These are phyloP conservation scores for Hippoglossus stenolepis DNA, from an alignment of 2,113 vertebrate species.

Conservation along the genomic window DNA sequence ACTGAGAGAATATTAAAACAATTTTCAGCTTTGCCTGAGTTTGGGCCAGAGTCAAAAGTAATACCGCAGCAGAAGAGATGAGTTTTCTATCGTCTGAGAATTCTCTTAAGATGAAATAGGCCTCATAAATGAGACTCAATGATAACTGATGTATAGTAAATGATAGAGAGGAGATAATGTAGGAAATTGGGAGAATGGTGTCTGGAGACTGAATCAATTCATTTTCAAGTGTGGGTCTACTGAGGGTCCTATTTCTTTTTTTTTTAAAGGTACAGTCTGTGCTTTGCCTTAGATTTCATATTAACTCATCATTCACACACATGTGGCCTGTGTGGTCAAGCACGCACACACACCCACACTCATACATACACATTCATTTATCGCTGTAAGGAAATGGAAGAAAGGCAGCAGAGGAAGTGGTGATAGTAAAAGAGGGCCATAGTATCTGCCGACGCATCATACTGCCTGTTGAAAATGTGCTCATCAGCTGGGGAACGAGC, in stretches of 20 bases:
- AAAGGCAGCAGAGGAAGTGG: constrained; percentile 7
- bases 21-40: constrained; percentile 70
- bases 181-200: constrained; percentile 74
- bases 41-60: constrained; percentile 75
- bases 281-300: constrained; percentile 74
- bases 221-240: constrained; percentile 74
- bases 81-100: constrained; percentile 79
- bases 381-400: constrained; percentile 34
- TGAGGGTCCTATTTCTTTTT: constrained; percentile 50
- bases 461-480: constrained; percentile 22
- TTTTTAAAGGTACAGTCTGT: constrained; percentile 61
- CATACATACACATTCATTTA: not conserved
- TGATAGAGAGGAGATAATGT: constrained; percentile 77
- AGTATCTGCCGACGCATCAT: constrained; percentile 18
- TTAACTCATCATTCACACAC: constrained; percentile 65
- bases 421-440: constrained; percentile 20
- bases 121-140: constrained; percentile 78
- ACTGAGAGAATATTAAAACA: constrained; percentile 77
- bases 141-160: constrained; percentile 79
- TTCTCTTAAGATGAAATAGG: constrained; percentile 76
- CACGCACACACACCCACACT: not conserved
- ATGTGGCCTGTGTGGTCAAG: constrained; percentile 24
- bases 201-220: constrained; percentile 81
- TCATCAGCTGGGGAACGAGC: not conserved
- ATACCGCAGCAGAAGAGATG: constrained; percentile 77